These are phyloP conservation scores for Henricia sp. DNA, from an alignment of 53 echinoderm and acorn worm genomes.

Conservation along the genomic window DNA sequence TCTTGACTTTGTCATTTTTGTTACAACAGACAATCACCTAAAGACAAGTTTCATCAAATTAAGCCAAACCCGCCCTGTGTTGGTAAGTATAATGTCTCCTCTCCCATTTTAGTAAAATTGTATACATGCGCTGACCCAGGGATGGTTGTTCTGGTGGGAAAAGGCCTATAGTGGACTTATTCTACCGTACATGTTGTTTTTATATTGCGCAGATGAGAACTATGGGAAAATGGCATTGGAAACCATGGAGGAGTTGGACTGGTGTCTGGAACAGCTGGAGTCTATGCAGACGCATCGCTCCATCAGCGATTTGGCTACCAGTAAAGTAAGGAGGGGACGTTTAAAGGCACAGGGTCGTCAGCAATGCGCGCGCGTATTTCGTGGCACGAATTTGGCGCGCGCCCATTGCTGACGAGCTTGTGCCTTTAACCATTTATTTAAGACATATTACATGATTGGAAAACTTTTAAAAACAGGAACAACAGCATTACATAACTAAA, in stretches of 20 bases:
- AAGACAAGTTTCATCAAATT: constrained; percentile 56
- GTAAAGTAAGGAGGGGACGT: constrained; percentile 86
- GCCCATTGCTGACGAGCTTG: too few relatives aligned
- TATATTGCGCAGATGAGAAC: constrained; percentile 75
- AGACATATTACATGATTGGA: too few relatives aligned
- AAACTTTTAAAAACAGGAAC: too few relatives aligned
- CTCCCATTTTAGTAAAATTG: background rate
- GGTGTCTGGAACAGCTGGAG: constrained; percentile 97
- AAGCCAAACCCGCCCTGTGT: constrained; percentile 46
- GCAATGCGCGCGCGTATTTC: too few relatives aligned
- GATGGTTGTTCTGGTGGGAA: background rate
- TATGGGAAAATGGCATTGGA: constrained; percentile 86
- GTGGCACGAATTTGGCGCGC: too few relatives aligned
- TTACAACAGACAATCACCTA: constrained; percentile 42
- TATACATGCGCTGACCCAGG: too few relatives aligned
- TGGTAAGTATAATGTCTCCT: constrained; percentile 21
- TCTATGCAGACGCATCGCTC: constrained; percentile 98
- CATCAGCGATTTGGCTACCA: constrained; percentile 94
- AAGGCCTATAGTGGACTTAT: background rate
- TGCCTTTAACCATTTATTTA: too few relatives aligned
- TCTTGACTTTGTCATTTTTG: background rate
- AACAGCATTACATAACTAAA: too few relatives aligned
- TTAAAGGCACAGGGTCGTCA: too few relatives aligned
- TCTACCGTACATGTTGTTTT: constrained; percentile 1
- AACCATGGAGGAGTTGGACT: constrained; percentile 96